Evolutionary conservation across 2,888 invertebrate genomes (phyloP).

Genomic region (Shargacucullia verbasci): DNA sequence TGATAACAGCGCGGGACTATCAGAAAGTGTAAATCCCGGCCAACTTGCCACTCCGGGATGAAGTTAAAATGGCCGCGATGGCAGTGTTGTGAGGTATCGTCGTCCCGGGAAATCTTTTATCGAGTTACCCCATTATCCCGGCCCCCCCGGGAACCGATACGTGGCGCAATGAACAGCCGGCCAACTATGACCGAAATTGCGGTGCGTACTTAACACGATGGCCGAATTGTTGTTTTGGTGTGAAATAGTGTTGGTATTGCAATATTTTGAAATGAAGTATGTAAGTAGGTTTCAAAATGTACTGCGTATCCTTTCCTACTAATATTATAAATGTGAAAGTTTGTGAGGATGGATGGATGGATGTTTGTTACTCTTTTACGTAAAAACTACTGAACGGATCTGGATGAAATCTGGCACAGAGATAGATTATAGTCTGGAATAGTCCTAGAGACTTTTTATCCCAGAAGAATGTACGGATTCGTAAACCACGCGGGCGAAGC

Average conservation of each 20-base stretch:
- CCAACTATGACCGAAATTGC: constrained; percentile 49
- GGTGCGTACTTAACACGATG: constrained; percentile 48
- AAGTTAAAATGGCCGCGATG: constrained; percentile 62
- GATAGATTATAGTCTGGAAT: no score
- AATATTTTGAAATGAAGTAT: neutral
- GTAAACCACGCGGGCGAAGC: no score
- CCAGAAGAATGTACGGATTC: no score
- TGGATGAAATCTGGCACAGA: no score
- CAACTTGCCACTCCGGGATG: constrained; percentile 59
- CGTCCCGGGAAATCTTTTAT: constrained; percentile 86
- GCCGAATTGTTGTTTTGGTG: constrained; percentile 31
- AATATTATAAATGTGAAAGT: no score
- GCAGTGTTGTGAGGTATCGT: constrained; percentile 68
- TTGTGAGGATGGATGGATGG: no score
- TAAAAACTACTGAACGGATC: no score
- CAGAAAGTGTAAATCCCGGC: constrained; percentile 55
- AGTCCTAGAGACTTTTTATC: no score
- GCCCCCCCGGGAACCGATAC: constrained; percentile 50
- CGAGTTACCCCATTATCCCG: constrained; percentile 80
- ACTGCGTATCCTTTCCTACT: neutral
- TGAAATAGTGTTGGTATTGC: constrained; percentile 5
- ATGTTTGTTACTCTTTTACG: no score
- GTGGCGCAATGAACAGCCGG: constrained; percentile 49
- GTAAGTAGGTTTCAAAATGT: neutral
- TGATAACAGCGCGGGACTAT: constrained; percentile 53